A percentile compares a stretch with the other conserved stretches of the same genome.
These are phyloP conservation scores for Cotesia vestalis DNA, from an alignment of 1,140 invertebrate genomes.

Conservation along the genomic window DNA sequence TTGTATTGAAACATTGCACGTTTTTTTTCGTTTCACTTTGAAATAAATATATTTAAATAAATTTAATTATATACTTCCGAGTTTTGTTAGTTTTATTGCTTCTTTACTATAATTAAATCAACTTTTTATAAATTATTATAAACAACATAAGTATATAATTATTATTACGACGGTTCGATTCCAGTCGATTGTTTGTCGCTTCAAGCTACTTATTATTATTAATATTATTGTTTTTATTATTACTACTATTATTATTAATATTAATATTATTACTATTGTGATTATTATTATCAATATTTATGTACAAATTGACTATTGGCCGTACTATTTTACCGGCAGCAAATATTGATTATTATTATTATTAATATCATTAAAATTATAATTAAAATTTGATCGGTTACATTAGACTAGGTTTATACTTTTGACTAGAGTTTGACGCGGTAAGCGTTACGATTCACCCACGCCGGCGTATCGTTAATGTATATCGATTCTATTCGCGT, in stretches of 20 bases:
- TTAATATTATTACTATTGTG: background rate
- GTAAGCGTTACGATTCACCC: constrained; percentile 26
- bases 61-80: background rate
- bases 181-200: constrained; percentile 28
- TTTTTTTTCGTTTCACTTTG: background rate
- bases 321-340: no score
- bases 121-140: constrained; percentile 8
- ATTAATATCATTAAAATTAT: constrained; percentile 19
- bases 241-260: background rate
- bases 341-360: background rate
- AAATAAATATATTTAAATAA: background rate
- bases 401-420: constrained; percentile 30
- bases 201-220: constrained; percentile 3
- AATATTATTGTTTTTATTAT: constrained; percentile 4
- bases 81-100: background rate
- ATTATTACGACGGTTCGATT: constrained; percentile 8
- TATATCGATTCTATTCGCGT: constrained; percentile 41
- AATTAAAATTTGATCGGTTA: constrained; percentile 2
- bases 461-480: constrained; percentile 39
- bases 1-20: background rate
- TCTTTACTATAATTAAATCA: background rate
- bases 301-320: constrained; percentile 34
- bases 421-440: constrained; percentile 27
- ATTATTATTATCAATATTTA: constrained; percentile 10
- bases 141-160: background rate